Evolutionary conservation across 2,888 invertebrate species (phyloP), one percentile per base, ranked within the genome.

Genomic region (Conchocele bisecta): DNA sequence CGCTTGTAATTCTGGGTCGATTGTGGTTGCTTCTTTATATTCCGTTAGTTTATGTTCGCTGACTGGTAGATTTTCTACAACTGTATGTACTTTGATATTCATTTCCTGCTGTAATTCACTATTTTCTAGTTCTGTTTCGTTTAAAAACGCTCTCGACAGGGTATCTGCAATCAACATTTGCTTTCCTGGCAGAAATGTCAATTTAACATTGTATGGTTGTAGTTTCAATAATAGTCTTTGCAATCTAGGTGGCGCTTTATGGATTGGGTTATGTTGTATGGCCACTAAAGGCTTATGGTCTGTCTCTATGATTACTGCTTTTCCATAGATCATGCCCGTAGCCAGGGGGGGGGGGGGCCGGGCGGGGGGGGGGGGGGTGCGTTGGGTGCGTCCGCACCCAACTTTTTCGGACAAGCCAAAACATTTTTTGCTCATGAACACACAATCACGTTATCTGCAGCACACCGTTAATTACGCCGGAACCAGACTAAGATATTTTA

Each of bases 231-330:
- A 26, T 76, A 82, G 73, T 17, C 68, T 50, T 59, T 80, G 80
- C 20, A 80, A 50, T 15, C 79, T 33, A 48, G 41, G 51, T 31
- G 74, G 78, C 33, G 74, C 74, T 31, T 44, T 48, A 11, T 53
- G 26, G 7, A 79, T 33, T 9, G 74, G 74, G 33, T 81, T 79
- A 31, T 65, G 59, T 2, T 58, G 15, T 22, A 80, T 67, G 15
- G 64, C 29, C 29, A 75, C 68, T 13, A 81, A 39, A 13, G 78
- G 80, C 29, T 74, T 73, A 37, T 80, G 78, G 31, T 80, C 75
- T 28, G 64, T 61, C 20, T 68, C 41, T 0, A 81, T 72, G 13
- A 35, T 31, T 0, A 65, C 56, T 15, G 20, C 28, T 20, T 60
- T 29, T 9, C 72, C 74, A 42, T 58, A 79, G n/a, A n/a, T n/a